These are phyloP conservation scores for Onthophagus taurus DNA, from an alignment of 1,140 invertebrate genomes.

Conservation along the genomic window DNA sequence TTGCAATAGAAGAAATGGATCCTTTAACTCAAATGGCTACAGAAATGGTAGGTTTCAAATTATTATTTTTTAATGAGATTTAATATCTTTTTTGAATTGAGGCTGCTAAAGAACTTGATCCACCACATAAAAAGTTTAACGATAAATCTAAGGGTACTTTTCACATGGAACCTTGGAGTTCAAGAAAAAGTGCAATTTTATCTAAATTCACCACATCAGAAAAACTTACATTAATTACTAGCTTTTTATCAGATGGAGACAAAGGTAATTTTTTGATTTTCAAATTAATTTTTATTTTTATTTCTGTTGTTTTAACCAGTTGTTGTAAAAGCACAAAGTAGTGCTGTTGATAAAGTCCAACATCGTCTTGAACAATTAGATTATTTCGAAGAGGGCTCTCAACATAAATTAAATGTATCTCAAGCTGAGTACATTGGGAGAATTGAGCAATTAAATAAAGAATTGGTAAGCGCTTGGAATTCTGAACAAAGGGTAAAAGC, in stretches of 20 bases:
- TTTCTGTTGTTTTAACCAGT: conserved; percentile 41
- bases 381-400: conserved; percentile 84
- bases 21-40: conserved; percentile 53
- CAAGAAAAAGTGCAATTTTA: conserved; percentile 62
- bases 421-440: conserved; percentile 85
- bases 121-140: conserved; percentile 41
- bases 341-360: conserved; percentile 82
- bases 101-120: conserved; percentile 16
- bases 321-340: conserved; percentile 65
- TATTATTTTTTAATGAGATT: conserved; percentile 13
- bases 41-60: conserved; percentile 47
- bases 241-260: conserved; percentile 71
- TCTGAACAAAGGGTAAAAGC: conserved; percentile 90
- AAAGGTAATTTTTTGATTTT: conserved; percentile 51
- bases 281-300: background rate
- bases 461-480: conserved; percentile 84
- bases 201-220: conserved; percentile 86
- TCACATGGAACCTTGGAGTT: conserved; percentile 62
- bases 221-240: conserved; percentile 81
- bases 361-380: conserved; percentile 87
- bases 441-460: conserved; percentile 84
- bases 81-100: conserved; percentile 15
- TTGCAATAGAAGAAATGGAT: conserved; percentile 56
- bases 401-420: conserved; percentile 78
- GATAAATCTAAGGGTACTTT: conserved; percentile 35